Base-by-base conservation (phyloP, 2,888 invertebrate genomes). In the Electrophaes corylata region DNA sequence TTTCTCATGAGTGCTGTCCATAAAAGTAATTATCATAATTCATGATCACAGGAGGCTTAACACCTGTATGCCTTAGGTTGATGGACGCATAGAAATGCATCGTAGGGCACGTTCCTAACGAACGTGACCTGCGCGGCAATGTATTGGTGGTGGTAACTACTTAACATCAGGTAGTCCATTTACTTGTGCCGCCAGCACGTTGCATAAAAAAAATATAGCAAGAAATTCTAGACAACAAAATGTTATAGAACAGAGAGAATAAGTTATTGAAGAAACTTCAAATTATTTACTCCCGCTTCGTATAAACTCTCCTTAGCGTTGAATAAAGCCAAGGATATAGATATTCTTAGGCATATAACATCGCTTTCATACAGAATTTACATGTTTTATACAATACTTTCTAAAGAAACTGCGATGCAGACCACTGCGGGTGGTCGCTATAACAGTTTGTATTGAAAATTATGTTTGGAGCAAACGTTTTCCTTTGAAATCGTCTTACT, bases 381-480 rank as follows among this genome's bases (percentile, higher is more conserved):
- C 54, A 63, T 63, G 54, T 64, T 58, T 60, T 63, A 65, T 64
- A 60, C 50, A 62, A 57, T 16, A 54, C 67, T 67, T 67, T 67
- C 67, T 63, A 65, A 52, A 49, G 52, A 43, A 40, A 43, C 39
- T 41, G 47, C 18, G 46, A 55, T 31, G 41, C 37, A n/a, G n/a
- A 26, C 45, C 31, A 52, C 59, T 49, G 57, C 57, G 65, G 63
- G 65, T 65, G 65, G 65, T 65, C 67, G 58, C 54, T 16, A 46
- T 64, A 58, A 58, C 56, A 51, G 48, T 58, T 55, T 51, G 45
- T 63, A 61, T 57, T 61, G 57, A 61, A 62, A 63, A 60, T 60
- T 46, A 44, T 47, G 55, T 60, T 67, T 49, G 35, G 33, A 46
- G 54, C 45, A 54, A 59, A 60, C 41, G 37, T 48, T 56, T 60